phyloP scores from a whole-genome alignment of 2,888 invertebrate species.

The Plagodis dolabraria region DNA sequence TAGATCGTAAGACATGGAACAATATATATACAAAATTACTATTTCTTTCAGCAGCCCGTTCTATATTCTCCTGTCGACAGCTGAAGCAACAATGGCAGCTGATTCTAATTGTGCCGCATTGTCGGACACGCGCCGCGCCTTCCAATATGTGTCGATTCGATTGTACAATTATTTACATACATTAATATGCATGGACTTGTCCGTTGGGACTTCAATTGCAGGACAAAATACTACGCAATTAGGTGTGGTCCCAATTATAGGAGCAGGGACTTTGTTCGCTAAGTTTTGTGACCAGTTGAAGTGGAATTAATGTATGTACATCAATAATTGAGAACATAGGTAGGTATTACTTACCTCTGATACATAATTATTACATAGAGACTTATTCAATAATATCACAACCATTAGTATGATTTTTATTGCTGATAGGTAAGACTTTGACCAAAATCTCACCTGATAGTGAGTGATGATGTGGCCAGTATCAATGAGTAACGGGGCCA shows the following conservation, averaged over 20 bases:
- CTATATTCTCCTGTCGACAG: constrained; percentile 25
- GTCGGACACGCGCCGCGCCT: constrained; percentile 45
- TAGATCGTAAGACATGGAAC: no score
- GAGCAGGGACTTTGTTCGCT: neutral
- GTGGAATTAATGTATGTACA: no score
- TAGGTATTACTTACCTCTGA: no score
- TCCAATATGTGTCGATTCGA: constrained; percentile 54
- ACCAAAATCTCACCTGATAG: no score
- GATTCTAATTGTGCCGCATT: constrained; percentile 68
- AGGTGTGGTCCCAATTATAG: constrained; percentile 13
- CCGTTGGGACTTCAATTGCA: constrained; percentile 20
- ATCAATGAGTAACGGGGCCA: no score
- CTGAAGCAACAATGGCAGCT: constrained; percentile 53
- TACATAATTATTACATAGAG: no score
- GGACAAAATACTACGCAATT: constrained; percentile 24
- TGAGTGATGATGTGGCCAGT: no score
- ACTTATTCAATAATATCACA: no score
- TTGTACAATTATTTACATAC: constrained; percentile 65
- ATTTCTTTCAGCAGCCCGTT: constrained; percentile 19
- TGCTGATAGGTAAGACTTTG: no score
- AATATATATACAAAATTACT: no score
- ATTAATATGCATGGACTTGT: constrained; percentile 63
- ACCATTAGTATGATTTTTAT: no score
- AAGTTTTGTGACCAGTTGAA: neutral
- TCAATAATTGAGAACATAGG: no score